phyloP scores from a whole-genome alignment of 2,888 invertebrate species.

The Smittia sp. region DNA sequence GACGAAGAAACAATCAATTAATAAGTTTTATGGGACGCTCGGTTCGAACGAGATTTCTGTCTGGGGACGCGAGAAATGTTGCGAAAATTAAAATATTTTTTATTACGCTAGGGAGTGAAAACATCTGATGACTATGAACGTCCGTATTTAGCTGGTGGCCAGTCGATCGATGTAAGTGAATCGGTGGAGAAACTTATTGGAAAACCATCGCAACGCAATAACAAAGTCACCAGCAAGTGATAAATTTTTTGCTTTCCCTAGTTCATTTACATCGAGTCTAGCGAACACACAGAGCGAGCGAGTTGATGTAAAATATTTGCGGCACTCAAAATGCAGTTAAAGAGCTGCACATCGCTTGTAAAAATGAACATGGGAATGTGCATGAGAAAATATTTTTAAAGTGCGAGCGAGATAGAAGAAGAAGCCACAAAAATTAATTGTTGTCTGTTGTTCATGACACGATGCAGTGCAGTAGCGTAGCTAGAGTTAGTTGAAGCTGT shows the following conservation, averaged over 20 bases:
- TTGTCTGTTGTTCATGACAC: neutral
- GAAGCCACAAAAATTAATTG: neutral
- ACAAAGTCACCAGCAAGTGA: neutral
- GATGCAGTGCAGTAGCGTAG: too few species aligned
- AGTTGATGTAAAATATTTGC: neutral
- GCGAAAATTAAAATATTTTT: neutral
- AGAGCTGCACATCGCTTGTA: constrained; percentile 1
- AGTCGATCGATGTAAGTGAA: too few species aligned
- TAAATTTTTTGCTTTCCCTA: neutral
- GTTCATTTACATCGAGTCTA: too few species aligned
- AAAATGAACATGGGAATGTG: neutral
- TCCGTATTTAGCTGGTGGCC: too few species aligned
- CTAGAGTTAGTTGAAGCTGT: neutral
- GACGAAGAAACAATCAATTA: neutral
- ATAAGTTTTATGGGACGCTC: neutral
- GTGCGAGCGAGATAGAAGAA: neutral
- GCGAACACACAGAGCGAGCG: neutral
- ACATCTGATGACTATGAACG: too few species aligned
- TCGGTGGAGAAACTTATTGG: too few species aligned
- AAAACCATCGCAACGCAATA: neutral
- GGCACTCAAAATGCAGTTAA: constrained; percentile 12
- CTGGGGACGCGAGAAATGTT: neutral
- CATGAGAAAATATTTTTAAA: neutral
- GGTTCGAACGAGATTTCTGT: neutral
- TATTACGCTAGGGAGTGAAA: too few species aligned